phyloP scores from a whole-genome alignment of 2,888 invertebrate species.

The Tinea pellionella region DNA sequence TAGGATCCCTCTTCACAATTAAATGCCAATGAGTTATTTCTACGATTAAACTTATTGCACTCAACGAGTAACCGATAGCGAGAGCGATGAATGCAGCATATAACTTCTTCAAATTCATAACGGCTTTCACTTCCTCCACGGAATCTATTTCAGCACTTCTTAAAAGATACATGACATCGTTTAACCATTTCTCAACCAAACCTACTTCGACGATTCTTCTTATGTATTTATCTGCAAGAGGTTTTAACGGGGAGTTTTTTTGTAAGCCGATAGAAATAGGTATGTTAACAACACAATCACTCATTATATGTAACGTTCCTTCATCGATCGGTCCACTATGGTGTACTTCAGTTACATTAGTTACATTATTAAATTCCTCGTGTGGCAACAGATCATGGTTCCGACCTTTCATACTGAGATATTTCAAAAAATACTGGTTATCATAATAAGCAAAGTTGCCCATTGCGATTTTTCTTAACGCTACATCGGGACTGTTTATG shows the following conservation, averaged over 20 bases:
- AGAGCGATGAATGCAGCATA: conserved; percentile 82
- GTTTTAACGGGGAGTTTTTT: conserved; percentile 83
- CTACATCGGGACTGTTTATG: conserved; percentile 70
- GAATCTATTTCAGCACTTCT: conserved; percentile 65
- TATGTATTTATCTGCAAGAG: conserved; percentile 74
- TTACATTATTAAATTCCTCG: conserved; percentile 30
- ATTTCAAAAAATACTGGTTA: conserved; percentile 77
- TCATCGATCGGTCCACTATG: conserved; percentile 25
- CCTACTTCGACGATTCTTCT: conserved; percentile 79
- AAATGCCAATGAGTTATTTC: conserved; percentile 78
- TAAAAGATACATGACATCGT: conserved; percentile 75
- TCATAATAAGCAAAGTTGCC: conserved; percentile 85
- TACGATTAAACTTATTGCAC: conserved; percentile 63
- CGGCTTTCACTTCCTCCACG: conserved; percentile 74
- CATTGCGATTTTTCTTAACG: conserved; percentile 74
- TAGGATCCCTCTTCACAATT: conserved; percentile 74
- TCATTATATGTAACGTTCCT: conserved; percentile 82
- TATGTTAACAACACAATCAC: conserved; percentile 82
- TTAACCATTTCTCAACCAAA: conserved; percentile 81
- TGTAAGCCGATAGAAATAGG: conserved; percentile 85
- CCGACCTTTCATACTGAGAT: conserved; percentile 72
- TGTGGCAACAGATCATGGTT: conserved; percentile 26
- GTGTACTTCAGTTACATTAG: conserved; percentile 26
- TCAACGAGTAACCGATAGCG: conserved; percentile 74
- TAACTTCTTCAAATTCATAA: conserved; percentile 82